These are phyloP conservation scores for Cephus spinipes DNA, from an alignment of 2,888 invertebrate species.

Conservation along the genomic window DNA sequence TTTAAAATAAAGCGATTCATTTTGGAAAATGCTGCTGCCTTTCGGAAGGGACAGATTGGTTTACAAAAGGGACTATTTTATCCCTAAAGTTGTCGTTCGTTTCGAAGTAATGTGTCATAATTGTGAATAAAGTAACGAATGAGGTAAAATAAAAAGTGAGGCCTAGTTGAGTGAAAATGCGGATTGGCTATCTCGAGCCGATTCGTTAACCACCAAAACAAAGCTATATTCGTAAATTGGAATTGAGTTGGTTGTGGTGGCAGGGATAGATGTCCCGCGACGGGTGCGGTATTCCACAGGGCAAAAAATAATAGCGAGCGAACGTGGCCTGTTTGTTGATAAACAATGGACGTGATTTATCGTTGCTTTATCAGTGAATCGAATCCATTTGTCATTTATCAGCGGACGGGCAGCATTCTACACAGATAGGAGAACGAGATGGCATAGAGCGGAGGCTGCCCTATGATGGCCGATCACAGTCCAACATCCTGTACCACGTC, in stretches of 20 bases:
- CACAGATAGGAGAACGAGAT: background rate
- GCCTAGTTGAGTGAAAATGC: too few species aligned
- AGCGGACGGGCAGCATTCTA: constrained; percentile 18
- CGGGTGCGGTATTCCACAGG: background rate
- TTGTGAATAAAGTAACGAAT: too few species aligned
- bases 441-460: background rate
- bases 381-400: constrained; percentile 54
- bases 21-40: too few species aligned
- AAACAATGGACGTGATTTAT: constrained; percentile 53
- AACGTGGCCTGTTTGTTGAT: constrained; percentile 45
- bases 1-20: too few species aligned
- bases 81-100: too few species aligned
- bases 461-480: background rate
- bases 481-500: background rate
- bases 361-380: constrained; percentile 49
- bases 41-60: too few species aligned
- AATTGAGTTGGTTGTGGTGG: constrained; percentile 44
- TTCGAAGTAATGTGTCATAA: too few species aligned
- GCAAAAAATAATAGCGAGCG: constrained; percentile 17
- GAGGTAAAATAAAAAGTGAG: too few species aligned
- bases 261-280: constrained; percentile 36
- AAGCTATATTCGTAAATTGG: constrained; percentile 40
- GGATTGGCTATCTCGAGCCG: too few species aligned
- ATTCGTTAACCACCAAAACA: background rate
- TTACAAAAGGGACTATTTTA: too few species aligned